phyloP scores from a whole-genome alignment of 2,113 vertebrate genomes.

The Brachyhypopomus occidentalis region DNA sequence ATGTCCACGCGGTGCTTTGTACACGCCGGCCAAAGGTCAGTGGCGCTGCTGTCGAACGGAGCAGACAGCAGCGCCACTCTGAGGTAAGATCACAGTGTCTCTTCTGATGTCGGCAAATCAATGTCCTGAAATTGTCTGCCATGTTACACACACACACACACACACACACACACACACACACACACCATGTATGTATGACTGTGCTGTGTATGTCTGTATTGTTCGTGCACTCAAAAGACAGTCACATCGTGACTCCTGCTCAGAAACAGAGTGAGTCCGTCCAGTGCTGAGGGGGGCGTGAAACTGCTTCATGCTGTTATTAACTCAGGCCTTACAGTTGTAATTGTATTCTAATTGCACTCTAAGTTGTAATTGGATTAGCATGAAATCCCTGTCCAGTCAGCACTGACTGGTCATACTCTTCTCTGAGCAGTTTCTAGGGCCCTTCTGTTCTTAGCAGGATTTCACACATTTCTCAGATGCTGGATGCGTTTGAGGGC shows the following conservation, averaged over 20 bases:
- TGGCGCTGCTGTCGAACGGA: constrained; percentile 55
- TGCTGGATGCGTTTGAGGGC: constrained; percentile 46
- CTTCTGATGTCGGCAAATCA: constrained; percentile 62
- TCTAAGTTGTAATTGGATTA: neutral
- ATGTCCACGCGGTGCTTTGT: constrained; percentile 55
- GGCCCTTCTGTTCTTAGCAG: constrained; percentile 67
- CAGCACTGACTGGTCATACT: neutral
- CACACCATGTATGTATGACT: neutral
- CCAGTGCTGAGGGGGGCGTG: neutral
- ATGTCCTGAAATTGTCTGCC: constrained; percentile 62
- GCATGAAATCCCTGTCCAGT: neutral
- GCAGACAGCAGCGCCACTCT: constrained; percentile 59
- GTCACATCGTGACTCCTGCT: constrained; percentile 36
- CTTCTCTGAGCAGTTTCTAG: constrained; percentile 52
- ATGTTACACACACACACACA: constrained; percentile 56
- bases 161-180: constrained; percentile 39
- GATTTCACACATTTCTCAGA: constrained; percentile 55
- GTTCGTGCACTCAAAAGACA: neutral
- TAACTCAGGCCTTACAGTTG: neutral
- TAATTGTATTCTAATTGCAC: neutral
- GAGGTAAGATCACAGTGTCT: constrained; percentile 70
- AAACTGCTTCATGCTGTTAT: neutral
- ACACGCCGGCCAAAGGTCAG: constrained; percentile 57
- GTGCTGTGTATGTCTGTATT: constrained; percentile 31
- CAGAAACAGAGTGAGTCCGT: neutral